A percentile compares a stretch with the other conserved stretches of the same genome.
These are phyloP conservation scores for Cephus cinctus DNA, from an alignment of 1,140 invertebrate species.

Conservation along the genomic window DNA sequence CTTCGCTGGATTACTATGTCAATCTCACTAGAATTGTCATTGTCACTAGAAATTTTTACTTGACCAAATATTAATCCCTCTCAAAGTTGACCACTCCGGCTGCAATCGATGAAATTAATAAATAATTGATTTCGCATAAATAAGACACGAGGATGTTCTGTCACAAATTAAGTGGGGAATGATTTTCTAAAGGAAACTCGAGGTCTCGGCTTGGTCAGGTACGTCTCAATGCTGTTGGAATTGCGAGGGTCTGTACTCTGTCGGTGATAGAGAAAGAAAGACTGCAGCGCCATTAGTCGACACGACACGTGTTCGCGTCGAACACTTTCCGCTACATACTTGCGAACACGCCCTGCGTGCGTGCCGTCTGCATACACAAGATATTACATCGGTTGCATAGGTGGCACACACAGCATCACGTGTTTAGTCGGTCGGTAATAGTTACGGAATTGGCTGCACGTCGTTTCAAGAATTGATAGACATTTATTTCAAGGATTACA, in stretches of 20 bases:
- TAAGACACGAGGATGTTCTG: too few relatives aligned
- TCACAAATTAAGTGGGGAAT: too few relatives aligned
- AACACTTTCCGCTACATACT: slow-evolving; percentile 36
- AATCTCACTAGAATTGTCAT: too few relatives aligned
- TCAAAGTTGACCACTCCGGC: too few relatives aligned
- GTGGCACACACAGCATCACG: neutral
- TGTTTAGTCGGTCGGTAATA: neutral
- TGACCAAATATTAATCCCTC: too few relatives aligned
- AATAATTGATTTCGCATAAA: too few relatives aligned
- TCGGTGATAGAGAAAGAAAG: slow-evolving; percentile 10
- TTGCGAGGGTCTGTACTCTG: neutral
- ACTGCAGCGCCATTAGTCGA: slow-evolving; percentile 19
- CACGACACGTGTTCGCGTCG: slow-evolving; percentile 37
- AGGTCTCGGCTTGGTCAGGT: neutral
- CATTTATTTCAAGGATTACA: slow-evolving; percentile 3
- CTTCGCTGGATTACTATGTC: too few relatives aligned
- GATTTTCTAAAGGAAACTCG: too few relatives aligned
- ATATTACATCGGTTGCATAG: slow-evolving; percentile 1
- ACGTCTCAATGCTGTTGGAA: neutral
- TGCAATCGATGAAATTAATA: too few relatives aligned
- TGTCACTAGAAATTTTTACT: too few relatives aligned
- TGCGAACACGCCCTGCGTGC: slow-evolving; percentile 36
- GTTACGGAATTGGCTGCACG: neutral
- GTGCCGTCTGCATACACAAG: slow-evolving; percentile 38
- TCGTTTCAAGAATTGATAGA: neutral